Percentiles rank a stretch among this genome's conserved stretches.
phyloP scores from a whole-genome alignment of 2,113 vertebrate genomes.

The Cavia aperea region DNA sequence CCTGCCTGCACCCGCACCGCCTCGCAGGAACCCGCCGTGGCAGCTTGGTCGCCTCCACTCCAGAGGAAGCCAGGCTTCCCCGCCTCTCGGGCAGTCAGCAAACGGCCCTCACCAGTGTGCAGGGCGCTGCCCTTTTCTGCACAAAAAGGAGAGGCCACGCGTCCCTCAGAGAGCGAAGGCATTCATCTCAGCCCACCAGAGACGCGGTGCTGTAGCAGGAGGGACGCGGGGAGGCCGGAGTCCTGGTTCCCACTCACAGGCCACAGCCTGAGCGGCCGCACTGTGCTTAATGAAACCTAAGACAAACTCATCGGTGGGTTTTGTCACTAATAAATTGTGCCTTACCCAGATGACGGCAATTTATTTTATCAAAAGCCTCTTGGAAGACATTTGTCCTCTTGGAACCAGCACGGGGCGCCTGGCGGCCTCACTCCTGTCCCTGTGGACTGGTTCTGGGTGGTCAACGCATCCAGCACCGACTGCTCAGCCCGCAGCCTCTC shows the following conservation, averaged over 20 bases:
- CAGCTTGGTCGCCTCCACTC: conserved; percentile 52
- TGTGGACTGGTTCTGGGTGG: neutral
- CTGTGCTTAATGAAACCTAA: neutral
- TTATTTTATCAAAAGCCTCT: conserved; percentile 56
- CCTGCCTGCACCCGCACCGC: neutral
- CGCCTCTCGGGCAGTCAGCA: neutral
- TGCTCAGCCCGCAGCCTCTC: neutral
- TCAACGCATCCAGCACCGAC: neutral
- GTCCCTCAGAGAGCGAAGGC: neutral
- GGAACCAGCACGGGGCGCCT: conserved; percentile 21
- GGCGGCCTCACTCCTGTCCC: neutral
- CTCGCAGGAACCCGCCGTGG: conserved; percentile 44
- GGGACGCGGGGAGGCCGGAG: neutral
- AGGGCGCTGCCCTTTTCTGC: neutral
- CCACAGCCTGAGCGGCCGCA: neutral
- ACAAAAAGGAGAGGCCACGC: neutral
- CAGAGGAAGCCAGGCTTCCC: neutral
- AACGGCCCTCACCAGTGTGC: conserved; percentile 10
- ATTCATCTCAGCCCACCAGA: neutral
- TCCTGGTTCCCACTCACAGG: neutral
- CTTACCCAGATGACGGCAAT: conserved; percentile 21
- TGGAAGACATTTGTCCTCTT: conserved; percentile 53
- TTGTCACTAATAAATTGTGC: conserved; percentile 40
- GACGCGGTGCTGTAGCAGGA: neutral
- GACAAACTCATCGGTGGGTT: conserved; percentile 1